Evolutionary conservation across 2,888 invertebrate species (phyloP), one percentile per base, ranked within the genome.

Genomic region (Lasiommata megera): DNA sequence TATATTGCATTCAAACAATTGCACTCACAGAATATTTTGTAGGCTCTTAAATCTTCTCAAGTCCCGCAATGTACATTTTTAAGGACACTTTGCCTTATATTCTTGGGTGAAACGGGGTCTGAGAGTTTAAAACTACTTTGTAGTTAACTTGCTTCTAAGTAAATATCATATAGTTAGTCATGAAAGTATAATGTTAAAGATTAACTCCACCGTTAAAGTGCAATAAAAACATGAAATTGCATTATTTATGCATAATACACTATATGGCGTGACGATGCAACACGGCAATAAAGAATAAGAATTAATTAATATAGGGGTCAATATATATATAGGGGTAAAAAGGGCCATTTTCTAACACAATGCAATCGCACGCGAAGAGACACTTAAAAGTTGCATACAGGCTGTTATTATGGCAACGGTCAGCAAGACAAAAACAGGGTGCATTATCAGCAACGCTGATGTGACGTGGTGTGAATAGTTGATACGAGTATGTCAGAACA

Each of bases 241-340:
- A 60, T 53, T 46, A 41, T 38, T 46, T 58, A 53, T 58, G 31
- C 34, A 28, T 41, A 43, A 34, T 43, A 29, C 40, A 29, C 41
- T 46, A 44, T 47, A 51, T 62, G 40, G 59, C 62, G 62, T 62
- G 59, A 54, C 56, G 56, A 59, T 46, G 41, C 44, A 46, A 47
- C 62, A 59, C 56, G 46, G 56, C 38, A 53, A 56, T 56, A 48
- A 61, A 53, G 52, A 50, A 51, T 56, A 58, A 53, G 56, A 54
- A 59, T 51, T 54, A 58, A 56, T 44, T 54, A 31, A 56, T 48
- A n/a, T n/a, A n/a, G n/a, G n/a, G n/a, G n/a, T n/a, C n/a, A n/a
- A n/a, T n/a, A n/a, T n/a, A n/a, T n/a, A 44, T 34, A 6, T 58
- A 47, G 17, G 40, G 37, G 36, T 23, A 58, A 47, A 29, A 56